Conservation (phyloP, 2,888 invertebrate species). For the Torymus tubicola region DNA sequence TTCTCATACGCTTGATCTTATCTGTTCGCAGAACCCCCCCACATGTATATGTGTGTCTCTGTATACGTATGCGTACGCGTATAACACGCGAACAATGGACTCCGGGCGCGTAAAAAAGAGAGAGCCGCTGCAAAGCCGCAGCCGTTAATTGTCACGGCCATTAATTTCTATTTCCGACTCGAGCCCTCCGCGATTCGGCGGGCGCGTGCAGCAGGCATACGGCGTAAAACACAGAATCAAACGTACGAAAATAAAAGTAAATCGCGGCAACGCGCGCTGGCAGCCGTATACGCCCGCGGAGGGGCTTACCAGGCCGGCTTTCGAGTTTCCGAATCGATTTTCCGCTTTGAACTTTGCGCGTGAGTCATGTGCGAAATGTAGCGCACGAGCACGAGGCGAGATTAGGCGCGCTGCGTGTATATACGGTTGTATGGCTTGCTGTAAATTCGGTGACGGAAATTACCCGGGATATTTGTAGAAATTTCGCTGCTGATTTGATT, state of each 20-base stretch:
- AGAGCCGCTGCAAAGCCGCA: too few relatives aligned
- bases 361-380: conserved; percentile 10
- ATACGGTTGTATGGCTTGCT: too few relatives aligned
- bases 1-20: conserved; percentile 38
- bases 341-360: conserved; percentile 27
- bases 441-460: conserved; percentile 15
- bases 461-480: conserved; percentile 4
- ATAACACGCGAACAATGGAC: neutral
- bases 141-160: conserved; percentile 46
- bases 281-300: too few relatives aligned
- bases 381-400: neutral
- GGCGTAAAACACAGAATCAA: conserved; percentile 39
- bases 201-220: too few relatives aligned
- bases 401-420: neutral
- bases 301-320: neutral
- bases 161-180: conserved; percentile 41
- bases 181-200: neutral
- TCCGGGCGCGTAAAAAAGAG: conserved; percentile 7
- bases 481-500: too few relatives aligned
- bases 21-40: conserved; percentile 23
- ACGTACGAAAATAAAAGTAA: conserved; percentile 16
- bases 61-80: too few relatives aligned
- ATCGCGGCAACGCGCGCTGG: neutral
- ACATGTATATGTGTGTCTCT: too few relatives aligned
- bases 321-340: conserved; percentile 36